Conservation (phyloP, 2,797 vertebrate species). For the Cryptoprocta ferox region DNA sequence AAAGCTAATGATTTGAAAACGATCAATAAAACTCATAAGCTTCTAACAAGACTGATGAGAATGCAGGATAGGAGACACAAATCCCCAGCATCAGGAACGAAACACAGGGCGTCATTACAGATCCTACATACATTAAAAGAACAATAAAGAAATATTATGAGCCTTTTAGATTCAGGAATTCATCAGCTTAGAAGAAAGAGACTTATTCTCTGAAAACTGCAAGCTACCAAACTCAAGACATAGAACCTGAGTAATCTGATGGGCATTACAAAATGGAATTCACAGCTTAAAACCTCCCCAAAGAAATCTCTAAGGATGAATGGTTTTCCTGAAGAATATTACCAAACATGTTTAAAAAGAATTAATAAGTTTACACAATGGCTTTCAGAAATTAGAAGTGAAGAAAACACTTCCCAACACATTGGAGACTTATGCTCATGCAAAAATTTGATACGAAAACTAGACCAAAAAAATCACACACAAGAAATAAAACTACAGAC, state of each 20-base stretch:
- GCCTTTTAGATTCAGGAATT: background rate
- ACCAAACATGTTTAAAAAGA: background rate
- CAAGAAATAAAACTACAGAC: background rate
- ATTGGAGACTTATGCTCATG: background rate
- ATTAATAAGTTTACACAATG: background rate
- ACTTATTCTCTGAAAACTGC: background rate
- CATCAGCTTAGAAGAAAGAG: background rate
- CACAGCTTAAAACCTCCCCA: background rate
- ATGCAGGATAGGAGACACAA: background rate
- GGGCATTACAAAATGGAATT: background rate
- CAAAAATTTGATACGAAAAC: background rate
- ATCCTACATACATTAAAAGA: background rate
- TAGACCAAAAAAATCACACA: background rate
- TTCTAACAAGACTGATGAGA: background rate
- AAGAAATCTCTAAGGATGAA: background rate
- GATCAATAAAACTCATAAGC: background rate
- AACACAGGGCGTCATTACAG: background rate
- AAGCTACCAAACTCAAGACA: background rate
- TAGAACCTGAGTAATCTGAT: background rate
- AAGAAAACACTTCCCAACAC: background rate
- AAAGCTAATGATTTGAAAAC: background rate
- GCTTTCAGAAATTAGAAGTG: background rate
- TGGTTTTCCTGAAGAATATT: background rate
- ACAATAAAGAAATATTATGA: background rate
- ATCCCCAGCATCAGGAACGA: background rate